Conservation (phyloP, 2,888 invertebrate species). For the Brenthis hecate region DNA sequence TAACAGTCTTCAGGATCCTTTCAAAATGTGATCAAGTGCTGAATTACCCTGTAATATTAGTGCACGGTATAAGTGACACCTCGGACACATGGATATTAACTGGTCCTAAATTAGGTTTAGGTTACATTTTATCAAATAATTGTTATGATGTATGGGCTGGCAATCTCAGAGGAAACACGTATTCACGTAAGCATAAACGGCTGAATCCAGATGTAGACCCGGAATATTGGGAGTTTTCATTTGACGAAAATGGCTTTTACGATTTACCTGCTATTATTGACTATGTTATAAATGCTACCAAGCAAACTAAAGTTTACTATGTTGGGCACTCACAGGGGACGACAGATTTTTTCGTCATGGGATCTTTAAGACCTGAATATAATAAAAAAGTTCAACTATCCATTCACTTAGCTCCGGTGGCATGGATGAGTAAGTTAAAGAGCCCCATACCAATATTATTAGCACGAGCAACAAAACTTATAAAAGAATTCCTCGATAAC, state of each 20-base stretch:
- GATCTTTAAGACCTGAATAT: constrained; percentile 75
- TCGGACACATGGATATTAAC: constrained; percentile 53
- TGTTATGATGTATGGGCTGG: constrained; percentile 75
- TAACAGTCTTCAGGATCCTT: constrained; percentile 46
- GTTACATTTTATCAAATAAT: constrained; percentile 62
- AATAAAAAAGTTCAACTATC: constrained; percentile 78
- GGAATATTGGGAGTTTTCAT: constrained; percentile 80
- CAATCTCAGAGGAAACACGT: constrained; percentile 82
- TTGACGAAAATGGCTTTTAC: constrained; percentile 85
- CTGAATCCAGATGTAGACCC: constrained; percentile 57
- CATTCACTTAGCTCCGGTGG: constrained; percentile 80
- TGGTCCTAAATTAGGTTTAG: constrained; percentile 59
- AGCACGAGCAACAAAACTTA: constrained; percentile 44
- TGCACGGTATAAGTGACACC: constrained; percentile 54
- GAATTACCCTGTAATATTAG: constrained; percentile 47
- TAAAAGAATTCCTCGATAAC: constrained; percentile 55
- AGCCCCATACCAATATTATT: constrained; percentile 51
- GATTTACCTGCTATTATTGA: constrained; percentile 85
- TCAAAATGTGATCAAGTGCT: constrained; percentile 48
- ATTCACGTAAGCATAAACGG: constrained; percentile 76
- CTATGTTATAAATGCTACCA: constrained; percentile 60
- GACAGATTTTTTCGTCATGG: constrained; percentile 79
- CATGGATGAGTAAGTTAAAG: constrained; percentile 74
- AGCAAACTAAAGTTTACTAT: constrained; percentile 79
- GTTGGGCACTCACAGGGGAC: constrained; percentile 87